phyloP scores from a whole-genome alignment of 2,888 invertebrate species.

The Noctua janthe region DNA sequence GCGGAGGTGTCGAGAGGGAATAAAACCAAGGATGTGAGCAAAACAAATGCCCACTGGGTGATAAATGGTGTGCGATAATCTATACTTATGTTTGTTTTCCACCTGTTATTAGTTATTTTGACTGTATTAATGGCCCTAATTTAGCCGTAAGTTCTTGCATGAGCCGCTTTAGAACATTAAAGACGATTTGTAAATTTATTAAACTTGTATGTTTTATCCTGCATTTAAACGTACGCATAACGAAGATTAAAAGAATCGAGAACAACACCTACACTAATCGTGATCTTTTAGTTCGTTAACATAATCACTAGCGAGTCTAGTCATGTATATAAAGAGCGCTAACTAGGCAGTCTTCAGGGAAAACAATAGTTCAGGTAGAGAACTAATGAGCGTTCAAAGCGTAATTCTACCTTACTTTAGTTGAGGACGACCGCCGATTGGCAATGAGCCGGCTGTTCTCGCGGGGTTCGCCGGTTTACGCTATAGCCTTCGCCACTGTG shows the following conservation, averaged over 20 bases:
- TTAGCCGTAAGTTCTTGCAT: too few species aligned
- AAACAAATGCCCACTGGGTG: slow-evolving; percentile 49
- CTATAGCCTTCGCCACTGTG: slow-evolving; percentile 22
- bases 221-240: not conserved
- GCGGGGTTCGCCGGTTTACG: slow-evolving; percentile 34
- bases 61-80: slow-evolving; percentile 46
- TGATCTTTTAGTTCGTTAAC: not conserved
- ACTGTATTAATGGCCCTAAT: not conserved
- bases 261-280: not conserved
- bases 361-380: slow-evolving; percentile 30
- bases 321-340: slow-evolving; percentile 21
- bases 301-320: slow-evolving; percentile 9
- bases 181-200: not conserved
- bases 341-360: slow-evolving; percentile 45
- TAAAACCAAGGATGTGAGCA: slow-evolving; percentile 50
- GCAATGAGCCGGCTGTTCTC: slow-evolving; percentile 64
- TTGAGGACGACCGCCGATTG: slow-evolving; percentile 58
- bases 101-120: slow-evolving; percentile 7
- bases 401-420: slow-evolving; percentile 50
- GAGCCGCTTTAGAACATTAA: not conserved
- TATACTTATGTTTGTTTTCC: slow-evolving; percentile 12
- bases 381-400: slow-evolving; percentile 58
- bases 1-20: slow-evolving; percentile 59
- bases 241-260: not conserved
- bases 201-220: not conserved